Conservation (phyloP, 2,888 invertebrate genomes). For the Peribatodes rhomboidaria region DNA sequence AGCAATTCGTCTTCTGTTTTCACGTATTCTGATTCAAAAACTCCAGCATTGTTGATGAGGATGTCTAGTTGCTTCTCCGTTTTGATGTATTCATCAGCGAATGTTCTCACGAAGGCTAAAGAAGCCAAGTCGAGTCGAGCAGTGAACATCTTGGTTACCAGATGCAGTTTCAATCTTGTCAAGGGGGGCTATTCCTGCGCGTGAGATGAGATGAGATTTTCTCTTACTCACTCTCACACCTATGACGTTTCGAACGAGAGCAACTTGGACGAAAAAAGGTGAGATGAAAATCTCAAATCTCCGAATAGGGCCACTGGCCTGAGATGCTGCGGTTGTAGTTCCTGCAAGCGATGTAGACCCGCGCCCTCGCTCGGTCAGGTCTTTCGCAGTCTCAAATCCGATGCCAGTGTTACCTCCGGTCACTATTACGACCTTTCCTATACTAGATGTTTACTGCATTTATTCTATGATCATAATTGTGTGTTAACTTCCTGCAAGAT, state of each 20-base stretch:
- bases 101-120: not conserved
- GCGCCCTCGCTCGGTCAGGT: not conserved
- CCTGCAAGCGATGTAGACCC: not conserved
- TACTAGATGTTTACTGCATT: not conserved
- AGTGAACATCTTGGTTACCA: not conserved
- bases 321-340: not conserved
- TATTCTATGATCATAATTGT: not conserved
- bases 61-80: conserved; percentile 21
- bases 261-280: no score
- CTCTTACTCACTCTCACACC: no score
- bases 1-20: conserved; percentile 86
- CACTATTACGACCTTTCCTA: not conserved
- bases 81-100: conserved; percentile 2
- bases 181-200: no score
- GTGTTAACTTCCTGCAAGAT: no score
- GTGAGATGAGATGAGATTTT: no score
- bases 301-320: no score
- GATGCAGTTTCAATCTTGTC: not conserved
- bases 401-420: not conserved
- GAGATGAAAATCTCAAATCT: no score
- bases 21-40: conserved; percentile 37
- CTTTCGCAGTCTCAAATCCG: not conserved
- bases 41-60: conserved; percentile 21
- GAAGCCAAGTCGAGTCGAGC: not conserved
- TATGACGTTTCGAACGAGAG: no score